Conservation (phyloP, 2,888 invertebrate species). For the Cenopis cana region DNA sequence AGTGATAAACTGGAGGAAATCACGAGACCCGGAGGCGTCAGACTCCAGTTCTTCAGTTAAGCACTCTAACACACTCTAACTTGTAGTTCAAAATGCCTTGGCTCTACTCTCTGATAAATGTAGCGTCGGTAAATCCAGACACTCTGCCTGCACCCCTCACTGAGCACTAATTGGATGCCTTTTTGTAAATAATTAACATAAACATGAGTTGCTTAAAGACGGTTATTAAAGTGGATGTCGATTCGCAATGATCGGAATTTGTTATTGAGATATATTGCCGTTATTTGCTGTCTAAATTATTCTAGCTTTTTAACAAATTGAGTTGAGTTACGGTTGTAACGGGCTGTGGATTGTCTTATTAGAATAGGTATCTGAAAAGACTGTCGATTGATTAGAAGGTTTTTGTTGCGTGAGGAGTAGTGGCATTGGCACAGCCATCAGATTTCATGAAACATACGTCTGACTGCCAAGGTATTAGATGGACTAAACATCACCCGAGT, state of each 20-base stretch:
- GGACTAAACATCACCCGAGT: not conserved
- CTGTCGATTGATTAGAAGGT: conserved; percentile 1
- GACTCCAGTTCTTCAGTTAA: not conserved
- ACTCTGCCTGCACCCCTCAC: conserved; percentile 26
- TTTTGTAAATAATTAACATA: conserved; percentile 30
- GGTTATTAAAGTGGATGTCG: conserved; percentile 2
- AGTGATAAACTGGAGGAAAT: conserved; percentile 22
- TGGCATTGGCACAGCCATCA: conserved; percentile 2
- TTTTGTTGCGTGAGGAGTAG: not conserved
- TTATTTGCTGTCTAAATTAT: not conserved
- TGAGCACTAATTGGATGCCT: conserved; percentile 34
- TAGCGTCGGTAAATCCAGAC: conserved; percentile 19
- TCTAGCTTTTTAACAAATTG: not conserved
- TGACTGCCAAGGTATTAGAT: not conserved
- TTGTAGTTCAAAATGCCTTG: conserved; percentile 10
- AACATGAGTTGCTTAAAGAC: conserved; percentile 14
- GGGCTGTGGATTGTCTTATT: not conserved
- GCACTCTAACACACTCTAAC: not conserved
- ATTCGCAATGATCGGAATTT: conserved; percentile 2
- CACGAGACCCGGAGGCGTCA: conserved; percentile 16
- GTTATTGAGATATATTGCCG: conserved; percentile 2
- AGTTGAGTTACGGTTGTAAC: not conserved
- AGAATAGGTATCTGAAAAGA: too few species aligned
- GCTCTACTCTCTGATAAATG: not conserved
- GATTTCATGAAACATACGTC: not conserved